Conservation (phyloP, 2,113 vertebrate genomes). For the Rhinolophus sinicus region DNA sequence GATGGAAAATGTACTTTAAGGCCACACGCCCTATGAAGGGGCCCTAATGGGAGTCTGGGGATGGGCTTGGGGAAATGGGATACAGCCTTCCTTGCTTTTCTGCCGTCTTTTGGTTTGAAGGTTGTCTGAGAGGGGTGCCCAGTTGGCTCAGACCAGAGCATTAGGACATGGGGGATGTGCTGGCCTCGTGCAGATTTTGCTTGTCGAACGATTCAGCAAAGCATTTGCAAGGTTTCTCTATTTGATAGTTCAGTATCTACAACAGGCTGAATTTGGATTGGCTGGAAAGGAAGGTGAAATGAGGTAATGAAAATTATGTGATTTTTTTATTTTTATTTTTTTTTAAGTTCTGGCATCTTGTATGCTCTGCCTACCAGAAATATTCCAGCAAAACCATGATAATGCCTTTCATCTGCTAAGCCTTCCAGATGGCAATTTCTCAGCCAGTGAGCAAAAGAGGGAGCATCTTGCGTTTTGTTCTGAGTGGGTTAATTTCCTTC, state of each 20-base stretch:
- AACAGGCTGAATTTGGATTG: not conserved
- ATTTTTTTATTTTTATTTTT: not conserved
- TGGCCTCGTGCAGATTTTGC: accelerated
- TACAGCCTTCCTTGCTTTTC: not conserved
- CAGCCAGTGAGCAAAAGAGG: conserved; percentile 42
- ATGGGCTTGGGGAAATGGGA: not conserved
- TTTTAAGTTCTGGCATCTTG: conserved; percentile 53
- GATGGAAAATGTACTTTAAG: not conserved
- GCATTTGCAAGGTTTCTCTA: not conserved
- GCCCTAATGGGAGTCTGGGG: not conserved
- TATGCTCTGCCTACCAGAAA: conserved; percentile 67
- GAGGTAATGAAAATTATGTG: conserved; percentile 68
- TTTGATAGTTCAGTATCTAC: not conserved
- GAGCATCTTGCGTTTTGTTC: not conserved
- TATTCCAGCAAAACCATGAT: conserved; percentile 32
- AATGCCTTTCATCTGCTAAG: conserved; percentile 47
- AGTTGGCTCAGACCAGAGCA: not conserved
- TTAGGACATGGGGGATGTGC: not conserved
- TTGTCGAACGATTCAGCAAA: not conserved
- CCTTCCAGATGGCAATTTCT: conserved; percentile 66
- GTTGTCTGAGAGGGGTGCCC: not conserved
- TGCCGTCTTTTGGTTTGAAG: accelerated
- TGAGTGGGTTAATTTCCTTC: not conserved
- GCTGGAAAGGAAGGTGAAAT: conserved; percentile 66
- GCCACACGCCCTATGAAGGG: accelerated